Evolutionary conservation across 2,888 invertebrate species (phyloP).

Genomic region (Tenthredo notha): DNA sequence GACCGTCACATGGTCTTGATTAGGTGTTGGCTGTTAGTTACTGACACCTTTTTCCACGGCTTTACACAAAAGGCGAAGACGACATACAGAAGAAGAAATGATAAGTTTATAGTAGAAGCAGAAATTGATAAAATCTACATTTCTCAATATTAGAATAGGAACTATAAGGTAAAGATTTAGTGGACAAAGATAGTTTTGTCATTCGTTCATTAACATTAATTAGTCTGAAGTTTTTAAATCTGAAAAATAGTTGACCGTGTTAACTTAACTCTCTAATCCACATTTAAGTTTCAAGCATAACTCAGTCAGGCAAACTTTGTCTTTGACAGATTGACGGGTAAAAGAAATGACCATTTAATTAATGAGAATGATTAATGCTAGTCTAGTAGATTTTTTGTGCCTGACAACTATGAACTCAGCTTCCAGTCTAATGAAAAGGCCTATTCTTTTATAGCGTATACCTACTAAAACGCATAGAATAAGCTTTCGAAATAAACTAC

Average conservation of each 20-base stretch:
- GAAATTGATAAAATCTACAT: not conserved
- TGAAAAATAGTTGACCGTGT: not conserved
- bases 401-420: not conserved
- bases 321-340: not conserved
- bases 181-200: not conserved
- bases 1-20: conserved; percentile 26
- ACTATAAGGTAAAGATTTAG: not conserved
- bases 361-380: conserved; percentile 12
- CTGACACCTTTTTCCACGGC: not conserved
- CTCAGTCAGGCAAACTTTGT: not conserved
- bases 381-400: conserved; percentile 17
- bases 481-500: not conserved
- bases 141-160: not conserved
- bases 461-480: not conserved
- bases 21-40: not conserved
- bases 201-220: not conserved
- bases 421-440: conserved; percentile 6
- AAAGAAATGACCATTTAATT: not conserved
- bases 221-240: not conserved
- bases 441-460: conserved; percentile 5
- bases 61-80: too few relatives aligned
- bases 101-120: not conserved
- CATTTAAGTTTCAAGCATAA: not conserved
- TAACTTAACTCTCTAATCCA: not conserved
- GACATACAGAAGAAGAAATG: not conserved